These are phyloP conservation scores for Thripadectes ignobilis DNA, from an alignment of 2,797 vertebrate genomes.

Conservation along the genomic window DNA sequence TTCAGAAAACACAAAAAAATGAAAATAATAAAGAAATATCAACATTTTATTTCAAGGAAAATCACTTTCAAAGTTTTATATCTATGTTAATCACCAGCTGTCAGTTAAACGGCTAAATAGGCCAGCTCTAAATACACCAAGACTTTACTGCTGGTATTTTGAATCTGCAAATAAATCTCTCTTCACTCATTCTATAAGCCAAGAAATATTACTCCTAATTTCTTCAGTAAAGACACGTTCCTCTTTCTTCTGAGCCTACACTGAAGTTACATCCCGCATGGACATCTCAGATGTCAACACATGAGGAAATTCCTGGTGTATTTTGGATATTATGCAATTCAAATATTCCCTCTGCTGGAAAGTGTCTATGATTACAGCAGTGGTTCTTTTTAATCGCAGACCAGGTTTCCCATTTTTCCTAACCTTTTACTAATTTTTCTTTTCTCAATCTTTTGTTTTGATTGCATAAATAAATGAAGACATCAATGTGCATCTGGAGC, in stretches of 20 bases:
- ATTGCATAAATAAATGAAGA: background rate
- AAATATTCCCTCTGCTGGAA: background rate
- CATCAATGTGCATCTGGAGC: background rate
- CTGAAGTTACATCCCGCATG: background rate
- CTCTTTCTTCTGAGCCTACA: background rate
- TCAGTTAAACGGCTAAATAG: conserved; percentile 16
- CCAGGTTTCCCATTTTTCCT: background rate
- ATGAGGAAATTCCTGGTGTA: background rate
- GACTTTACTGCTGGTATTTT: background rate
- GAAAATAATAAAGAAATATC: background rate
- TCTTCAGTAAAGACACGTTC: background rate
- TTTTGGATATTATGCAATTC: background rate
- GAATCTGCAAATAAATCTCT: background rate
- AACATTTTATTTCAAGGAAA: background rate
- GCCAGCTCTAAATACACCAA: background rate
- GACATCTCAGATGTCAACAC: background rate
- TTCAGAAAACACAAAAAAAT: background rate
- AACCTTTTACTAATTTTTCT: background rate
- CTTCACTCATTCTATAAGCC: background rate
- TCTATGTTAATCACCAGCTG: background rate
- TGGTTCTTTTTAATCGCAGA: background rate
- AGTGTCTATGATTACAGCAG: background rate
- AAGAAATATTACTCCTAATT: background rate
- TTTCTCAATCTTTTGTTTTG: background rate
- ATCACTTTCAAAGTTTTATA: background rate